Base-by-base conservation (phyloP, 1,140 invertebrate species). In the Platyura marginata region DNA sequence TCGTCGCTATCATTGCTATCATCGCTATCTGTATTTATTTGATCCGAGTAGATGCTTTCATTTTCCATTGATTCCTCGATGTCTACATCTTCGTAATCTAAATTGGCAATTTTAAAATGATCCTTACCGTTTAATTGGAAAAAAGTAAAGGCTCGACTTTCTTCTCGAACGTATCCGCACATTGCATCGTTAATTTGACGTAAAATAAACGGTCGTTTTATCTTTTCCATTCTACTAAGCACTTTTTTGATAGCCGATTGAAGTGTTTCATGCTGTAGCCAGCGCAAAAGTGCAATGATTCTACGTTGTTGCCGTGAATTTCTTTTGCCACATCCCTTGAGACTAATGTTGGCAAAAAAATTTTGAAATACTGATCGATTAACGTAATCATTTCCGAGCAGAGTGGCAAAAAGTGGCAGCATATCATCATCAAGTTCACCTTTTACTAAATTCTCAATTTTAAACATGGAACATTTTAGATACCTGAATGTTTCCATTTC, bases 361-460 rank as follows among this genome's bases (percentile, higher is more conserved):
- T 72, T 69, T 10, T 63, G 62, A 51, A 91, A 88, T 0, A 70
- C 64, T 9, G 58, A 65, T 35, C 64, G 66, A 34, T 77, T 66
- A n/a, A 88, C 73, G 61, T 82, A 91, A 64, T 92, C 88, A 67
- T 92, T 92, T 3, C 88, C 88, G 16, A 90, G 57, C 6, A 92
- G 48, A 10, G 77, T 77, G n/a, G 83, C 79, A 44, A 88, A 66
- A 5, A 93, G 52, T 2, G 87, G 84, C 33, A 92, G 53, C 25
- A 79, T 58, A 11, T 70, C 64, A 47, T 67, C 67, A 45, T 77
- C 63, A 13, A 89, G 53, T 5, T 70, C 69, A 59, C 80, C 79
- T 22, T 63, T 59, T 40, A 69, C 64, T 5, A 81, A 74, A 48
- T 77, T 69, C 41, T 86, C 69, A 10, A 81, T 63, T 49, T 63